These are phyloP conservation scores for Mungos mungo DNA, from an alignment of 2,113 vertebrate genomes.

Conservation along the genomic window DNA sequence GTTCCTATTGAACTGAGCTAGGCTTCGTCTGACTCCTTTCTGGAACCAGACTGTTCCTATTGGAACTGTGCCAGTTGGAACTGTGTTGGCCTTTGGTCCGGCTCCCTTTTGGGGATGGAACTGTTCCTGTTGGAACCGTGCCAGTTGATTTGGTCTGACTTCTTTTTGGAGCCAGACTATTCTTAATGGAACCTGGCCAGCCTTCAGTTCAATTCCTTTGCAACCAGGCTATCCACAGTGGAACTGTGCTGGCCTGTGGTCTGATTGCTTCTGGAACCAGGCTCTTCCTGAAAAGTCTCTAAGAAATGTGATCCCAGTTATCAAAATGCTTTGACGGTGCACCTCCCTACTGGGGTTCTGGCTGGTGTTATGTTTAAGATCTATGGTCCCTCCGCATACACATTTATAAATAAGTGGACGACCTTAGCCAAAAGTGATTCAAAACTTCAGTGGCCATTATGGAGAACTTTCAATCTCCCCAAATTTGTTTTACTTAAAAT, in stretches of 20 bases:
- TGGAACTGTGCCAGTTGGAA: background rate
- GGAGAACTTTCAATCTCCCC: background rate
- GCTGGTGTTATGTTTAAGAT: background rate
- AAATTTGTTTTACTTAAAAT: background rate
- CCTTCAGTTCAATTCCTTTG: background rate
- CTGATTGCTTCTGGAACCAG: no score
- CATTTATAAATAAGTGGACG: background rate
- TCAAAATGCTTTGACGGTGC: background rate
- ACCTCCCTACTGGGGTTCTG: background rate
- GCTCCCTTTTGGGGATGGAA: background rate
- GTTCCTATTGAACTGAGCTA: background rate
- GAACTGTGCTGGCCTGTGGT: no score
- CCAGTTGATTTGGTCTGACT: background rate
- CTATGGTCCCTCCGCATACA: background rate
- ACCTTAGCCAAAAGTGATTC: background rate
- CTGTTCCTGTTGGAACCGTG: background rate
- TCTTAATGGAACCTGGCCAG: background rate
- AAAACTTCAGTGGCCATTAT: background rate
- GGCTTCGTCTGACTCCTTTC: background rate
- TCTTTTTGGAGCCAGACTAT: background rate
- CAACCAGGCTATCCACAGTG: background rate
- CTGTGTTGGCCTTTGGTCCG: background rate
- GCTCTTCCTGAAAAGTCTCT: no score
- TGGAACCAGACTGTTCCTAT: background rate
- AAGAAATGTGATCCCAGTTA: background rate